Evolutionary conservation across 2,797 vertebrate species (phyloP).

Genomic region (Rhinella marina): DNA sequence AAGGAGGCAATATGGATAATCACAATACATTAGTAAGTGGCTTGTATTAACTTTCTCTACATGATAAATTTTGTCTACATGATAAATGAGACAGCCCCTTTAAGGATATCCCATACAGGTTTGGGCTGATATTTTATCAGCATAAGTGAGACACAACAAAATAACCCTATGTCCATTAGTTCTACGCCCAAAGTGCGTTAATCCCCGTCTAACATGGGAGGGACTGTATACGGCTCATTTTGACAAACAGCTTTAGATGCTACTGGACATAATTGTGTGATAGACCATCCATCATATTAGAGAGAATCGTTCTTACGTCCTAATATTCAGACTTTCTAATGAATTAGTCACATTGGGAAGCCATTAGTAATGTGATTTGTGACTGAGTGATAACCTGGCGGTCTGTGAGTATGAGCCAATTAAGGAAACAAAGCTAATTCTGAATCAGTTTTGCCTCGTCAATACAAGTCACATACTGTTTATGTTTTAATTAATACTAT

Average conservation of each 20-base stretch:
- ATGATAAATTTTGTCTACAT: too few species aligned
- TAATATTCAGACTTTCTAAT: conserved; percentile 8
- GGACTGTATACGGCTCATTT: background rate
- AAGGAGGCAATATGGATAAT: too few species aligned
- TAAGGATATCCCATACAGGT: too few species aligned
- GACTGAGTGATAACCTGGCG: background rate
- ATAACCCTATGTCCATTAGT: background rate
- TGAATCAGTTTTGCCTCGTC: background rate
- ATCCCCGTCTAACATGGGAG: background rate
- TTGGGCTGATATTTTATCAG: too few species aligned
- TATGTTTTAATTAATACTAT: background rate
- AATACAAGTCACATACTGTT: background rate
- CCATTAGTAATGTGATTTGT: conserved; percentile 28
- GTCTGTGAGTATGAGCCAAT: background rate
- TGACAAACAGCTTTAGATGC: background rate
- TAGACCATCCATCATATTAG: background rate
- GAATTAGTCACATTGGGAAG: conserved; percentile 10
- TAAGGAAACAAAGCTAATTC: background rate
- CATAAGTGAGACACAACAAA: too few species aligned
- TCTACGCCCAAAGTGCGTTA: background rate
- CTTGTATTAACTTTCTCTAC: too few species aligned
- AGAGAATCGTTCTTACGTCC: background rate
- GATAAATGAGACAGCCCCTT: too few species aligned
- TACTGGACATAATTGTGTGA: background rate
- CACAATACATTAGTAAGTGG: too few species aligned